A percentile compares a stretch with the other conserved stretches of the same genome.
Evolutionary conservation across 2,113 vertebrate species (phyloP).

Genomic region (Megaceryle maxima): DNA sequence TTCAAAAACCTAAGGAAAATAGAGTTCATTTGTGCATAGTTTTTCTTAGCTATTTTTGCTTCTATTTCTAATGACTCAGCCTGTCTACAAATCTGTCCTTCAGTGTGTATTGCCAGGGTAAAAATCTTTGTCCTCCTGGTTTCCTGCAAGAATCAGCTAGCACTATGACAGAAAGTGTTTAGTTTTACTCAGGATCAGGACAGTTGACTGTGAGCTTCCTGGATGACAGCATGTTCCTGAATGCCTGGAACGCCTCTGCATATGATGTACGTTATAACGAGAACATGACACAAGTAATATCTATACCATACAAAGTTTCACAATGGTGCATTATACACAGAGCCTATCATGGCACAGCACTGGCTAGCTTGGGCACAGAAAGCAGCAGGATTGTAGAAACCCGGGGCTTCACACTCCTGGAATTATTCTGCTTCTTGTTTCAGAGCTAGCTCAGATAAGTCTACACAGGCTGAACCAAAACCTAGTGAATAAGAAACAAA

Average conservation of each 20-base stretch:
- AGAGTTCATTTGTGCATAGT: neutral
- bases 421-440: neutral
- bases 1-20: neutral
- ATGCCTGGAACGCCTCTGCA: neutral
- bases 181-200: neutral
- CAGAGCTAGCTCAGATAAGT: neutral
- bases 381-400: neutral
- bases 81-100: neutral
- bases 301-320: neutral
- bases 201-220: neutral
- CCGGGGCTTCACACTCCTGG: neutral
- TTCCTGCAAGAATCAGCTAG: neutral
- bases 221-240: neutral
- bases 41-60: neutral
- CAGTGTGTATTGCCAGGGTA: neutral
- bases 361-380: neutral
- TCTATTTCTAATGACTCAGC: neutral
- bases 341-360: neutral
- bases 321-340: accelerated
- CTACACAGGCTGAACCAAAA: neutral
- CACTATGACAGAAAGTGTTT: neutral
- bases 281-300: neutral
- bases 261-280: neutral
- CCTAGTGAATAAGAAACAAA: neutral
- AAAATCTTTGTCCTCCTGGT: neutral